Evolutionary conservation across 2,797 vertebrate genomes (phyloP).

Genomic region (Poeciliopsis paucimaculata): DNA sequence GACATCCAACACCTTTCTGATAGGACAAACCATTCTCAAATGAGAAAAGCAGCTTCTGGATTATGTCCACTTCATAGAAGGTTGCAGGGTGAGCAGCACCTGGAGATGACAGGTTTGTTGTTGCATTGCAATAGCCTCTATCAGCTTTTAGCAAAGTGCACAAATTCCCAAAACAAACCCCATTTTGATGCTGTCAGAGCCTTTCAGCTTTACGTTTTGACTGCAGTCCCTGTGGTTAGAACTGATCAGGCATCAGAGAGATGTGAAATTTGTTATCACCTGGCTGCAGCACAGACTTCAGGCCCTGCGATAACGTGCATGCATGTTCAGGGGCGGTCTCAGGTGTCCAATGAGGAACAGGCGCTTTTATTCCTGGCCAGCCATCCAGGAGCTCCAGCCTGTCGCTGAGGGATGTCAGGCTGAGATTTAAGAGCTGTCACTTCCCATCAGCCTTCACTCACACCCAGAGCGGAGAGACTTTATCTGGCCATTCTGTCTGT

Average conservation of each 20-base stretch:
- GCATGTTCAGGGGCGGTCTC: conserved; percentile 26
- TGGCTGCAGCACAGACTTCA: conserved; percentile 19
- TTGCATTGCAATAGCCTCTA: background rate
- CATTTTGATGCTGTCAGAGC: background rate
- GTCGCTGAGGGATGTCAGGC: conserved; percentile 4
- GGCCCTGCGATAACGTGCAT: conserved; percentile 26
- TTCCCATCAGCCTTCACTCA: conserved; percentile 10
- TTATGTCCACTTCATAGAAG: background rate
- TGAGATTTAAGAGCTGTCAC: conserved; percentile 9
- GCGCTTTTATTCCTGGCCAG: conserved; percentile 22
- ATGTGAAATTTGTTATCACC: conserved; percentile 12
- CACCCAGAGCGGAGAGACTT: background rate
- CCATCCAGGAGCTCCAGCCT: conserved; percentile 13
- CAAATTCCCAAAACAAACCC: background rate
- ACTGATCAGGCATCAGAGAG: conserved; percentile 22
- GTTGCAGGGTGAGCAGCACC: background rate
- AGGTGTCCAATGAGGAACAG: conserved; percentile 17
- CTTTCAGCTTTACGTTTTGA: background rate
- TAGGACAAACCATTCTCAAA: background rate
- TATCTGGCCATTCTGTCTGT: background rate
- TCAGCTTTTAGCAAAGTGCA: background rate
- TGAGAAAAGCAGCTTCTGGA: conserved; percentile 10
- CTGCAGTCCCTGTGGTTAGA: conserved; percentile 9
- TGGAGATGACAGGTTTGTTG: background rate
- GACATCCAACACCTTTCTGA: conserved; percentile 4